Evolutionary conservation across 2,888 invertebrate species (phyloP), one percentile per base, ranked within the genome.

Genomic region (Ethmia dodecea): DNA sequence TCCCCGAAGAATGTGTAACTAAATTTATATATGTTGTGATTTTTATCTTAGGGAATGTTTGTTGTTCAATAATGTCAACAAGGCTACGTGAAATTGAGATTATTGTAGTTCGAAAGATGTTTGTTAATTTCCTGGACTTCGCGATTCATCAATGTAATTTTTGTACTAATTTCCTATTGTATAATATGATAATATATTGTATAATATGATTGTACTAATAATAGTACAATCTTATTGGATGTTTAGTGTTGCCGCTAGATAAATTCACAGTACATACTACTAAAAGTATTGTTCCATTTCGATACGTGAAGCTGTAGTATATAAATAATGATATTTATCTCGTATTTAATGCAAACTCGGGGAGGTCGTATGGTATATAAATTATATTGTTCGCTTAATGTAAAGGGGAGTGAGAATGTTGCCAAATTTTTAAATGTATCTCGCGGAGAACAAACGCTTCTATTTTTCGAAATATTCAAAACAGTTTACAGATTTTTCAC

Each of bases 341-440:
- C 28, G 18, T 35, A 26, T 31, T 22, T n/a, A 1, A 2, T 14
- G 13, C 12, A 12, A 10, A 33, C 13, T 25, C 10, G 20, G 26
- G 12, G 30, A 34, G 26, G 41, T 42, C 28, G 26, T 33, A 37
- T 40, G 33, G 30, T 42, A 28, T 38, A 14, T 37, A 42, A 40
- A 32, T 42, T 31, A 9, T 30, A 35, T 33, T 43, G 43, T 38
- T 44, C 41, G 46, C 46, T 53, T 51, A 45, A 42, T 37, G n/a
- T n/a, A n/a, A n/a, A n/a, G n/a, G 44, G 32, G 45, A 52, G 49
- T 48, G 47, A 49, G 48, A 61, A 52, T 52, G 67, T 70, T 74
- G 74, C 73, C 73, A 74, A 74, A 74, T 72, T 71, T 61, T 33
- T 63, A 54, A 49, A 18, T 8, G 8, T 18, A 5, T 18, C 18